Evolutionary conservation across 2,797 vertebrate genomes (phyloP).

Genomic region (Melanotaenia maccullochi): DNA sequence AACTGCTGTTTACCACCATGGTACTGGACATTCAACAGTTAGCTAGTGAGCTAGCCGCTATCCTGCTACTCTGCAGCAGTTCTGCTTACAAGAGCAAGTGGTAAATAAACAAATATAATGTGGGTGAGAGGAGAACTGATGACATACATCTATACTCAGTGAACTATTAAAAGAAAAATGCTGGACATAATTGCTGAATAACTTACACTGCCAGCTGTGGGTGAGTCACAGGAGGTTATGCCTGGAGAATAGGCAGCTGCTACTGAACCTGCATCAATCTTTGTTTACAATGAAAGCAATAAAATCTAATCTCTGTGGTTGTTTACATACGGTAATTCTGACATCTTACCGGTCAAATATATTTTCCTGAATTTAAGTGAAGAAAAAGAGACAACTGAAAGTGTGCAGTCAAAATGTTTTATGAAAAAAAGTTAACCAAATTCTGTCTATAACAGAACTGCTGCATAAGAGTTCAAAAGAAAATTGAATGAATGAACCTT

Average conservation of each 20-base stretch:
- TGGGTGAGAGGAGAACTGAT: not conserved
- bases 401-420: not conserved
- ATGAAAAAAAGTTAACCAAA: not conserved
- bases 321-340: not conserved
- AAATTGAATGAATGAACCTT: not conserved
- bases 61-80: not conserved
- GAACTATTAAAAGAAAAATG: not conserved
- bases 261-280: not conserved
- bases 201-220: not conserved
- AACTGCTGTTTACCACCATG: not conserved
- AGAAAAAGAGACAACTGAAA: not conserved
- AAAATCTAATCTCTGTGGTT: not conserved
- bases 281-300: not conserved
- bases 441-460: not conserved
- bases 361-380: not conserved
- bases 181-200: not conserved
- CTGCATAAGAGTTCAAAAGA: not conserved
- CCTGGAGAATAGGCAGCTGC: not conserved
- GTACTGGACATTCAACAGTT: not conserved
- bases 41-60: not conserved
- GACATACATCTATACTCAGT: not conserved
- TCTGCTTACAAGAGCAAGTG: constrained; percentile 1
- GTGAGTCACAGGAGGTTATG: not conserved
- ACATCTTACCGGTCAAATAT: not conserved
- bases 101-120: not conserved